Evolutionary conservation across 92 coral and sea anemone genomes (phyloP).

Genomic region (Epizoanthus scotinus): DNA sequence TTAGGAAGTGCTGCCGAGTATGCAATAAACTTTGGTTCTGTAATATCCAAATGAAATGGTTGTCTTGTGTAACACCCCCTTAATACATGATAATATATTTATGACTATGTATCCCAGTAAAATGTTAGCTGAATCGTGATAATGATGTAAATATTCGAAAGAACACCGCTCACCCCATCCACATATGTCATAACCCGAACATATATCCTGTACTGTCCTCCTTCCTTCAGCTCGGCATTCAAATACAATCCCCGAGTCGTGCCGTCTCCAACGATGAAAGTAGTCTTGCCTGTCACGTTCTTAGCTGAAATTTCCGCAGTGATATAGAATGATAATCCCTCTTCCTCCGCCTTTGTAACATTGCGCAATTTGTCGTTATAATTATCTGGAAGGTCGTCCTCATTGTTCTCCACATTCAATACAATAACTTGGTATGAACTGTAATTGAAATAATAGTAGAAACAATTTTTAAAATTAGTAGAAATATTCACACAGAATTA

Average conservation of each 20-base stretch:
- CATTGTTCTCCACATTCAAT: neutral
- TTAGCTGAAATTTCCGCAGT: too few relatives aligned
- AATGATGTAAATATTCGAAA: neutral
- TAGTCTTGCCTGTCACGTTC: too few relatives aligned
- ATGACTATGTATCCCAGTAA: neutral
- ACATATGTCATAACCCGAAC: conserved; percentile 5
- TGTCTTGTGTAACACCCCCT: too few relatives aligned
- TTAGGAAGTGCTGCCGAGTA: too few relatives aligned
- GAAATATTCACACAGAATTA: neutral
- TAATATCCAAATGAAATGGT: too few relatives aligned
- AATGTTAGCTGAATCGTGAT: neutral
- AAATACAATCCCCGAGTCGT: too few relatives aligned
- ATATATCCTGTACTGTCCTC: conserved; percentile 11
- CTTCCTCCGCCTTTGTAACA: neutral
- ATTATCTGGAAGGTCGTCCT: neutral
- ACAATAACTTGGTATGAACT: too few relatives aligned
- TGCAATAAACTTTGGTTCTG: too few relatives aligned
- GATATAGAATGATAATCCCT: too few relatives aligned
- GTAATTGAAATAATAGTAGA: neutral
- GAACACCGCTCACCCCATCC: neutral
- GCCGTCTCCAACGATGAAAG: too few relatives aligned
- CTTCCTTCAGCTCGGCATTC: too few relatives aligned
- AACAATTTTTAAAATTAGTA: neutral
- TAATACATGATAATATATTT: too few relatives aligned
- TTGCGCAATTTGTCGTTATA: neutral